Evolutionary conservation across 2,797 vertebrate species (phyloP), one percentile per base, ranked within the genome.

Genomic region (Typhlichthys eigenmanni): DNA sequence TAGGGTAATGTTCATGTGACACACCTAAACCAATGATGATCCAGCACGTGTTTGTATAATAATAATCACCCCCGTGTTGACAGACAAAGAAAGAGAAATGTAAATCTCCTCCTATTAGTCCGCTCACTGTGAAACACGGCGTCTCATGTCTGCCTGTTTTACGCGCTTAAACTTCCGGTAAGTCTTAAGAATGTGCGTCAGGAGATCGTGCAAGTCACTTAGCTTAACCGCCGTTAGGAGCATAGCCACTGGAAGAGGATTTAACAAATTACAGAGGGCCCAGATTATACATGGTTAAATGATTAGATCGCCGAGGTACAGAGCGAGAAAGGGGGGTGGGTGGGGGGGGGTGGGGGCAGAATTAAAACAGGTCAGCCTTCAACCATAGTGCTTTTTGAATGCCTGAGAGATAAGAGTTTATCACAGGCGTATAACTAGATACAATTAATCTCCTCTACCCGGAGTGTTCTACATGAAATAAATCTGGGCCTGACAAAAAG

Each of bases 401-500:
- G 85, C 79, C 64, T 66, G 59, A 79, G 64, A 87, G 89, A 90
- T 92, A 87, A 88, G 78, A 85, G 77, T 87, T 88, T 89, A 91
- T 91, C 91, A 80, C 79, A 69, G 65, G 86, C 78, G 75, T 80
- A 85, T 83, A 82, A 90, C 78, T 70, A 86, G 85, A 89, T 92
- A 88, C 62, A n/a, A 77, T 88, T 91, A 91, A 90, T 90, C 91
- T 84, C 80, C 78, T 71, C 80, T 83, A 75, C 75, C 87, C 82
- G 74, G 75, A 81, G 78, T 79, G 82, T 79, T 82, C 74, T 74
- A 88, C 87, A 87, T 82, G 71, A 76, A 88, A 85, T 72, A 76
- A 73, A 88, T 87, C 83, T 85, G 85, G 77, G 85, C 87, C 84
- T 74, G 82, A 86, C 84, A 82, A 85, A 89, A 82, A 82, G 86